Evolutionary conservation across 2,797 vertebrate genomes (phyloP), one percentile per base, ranked within the genome.

Genomic region (Echeneis naucrates): DNA sequence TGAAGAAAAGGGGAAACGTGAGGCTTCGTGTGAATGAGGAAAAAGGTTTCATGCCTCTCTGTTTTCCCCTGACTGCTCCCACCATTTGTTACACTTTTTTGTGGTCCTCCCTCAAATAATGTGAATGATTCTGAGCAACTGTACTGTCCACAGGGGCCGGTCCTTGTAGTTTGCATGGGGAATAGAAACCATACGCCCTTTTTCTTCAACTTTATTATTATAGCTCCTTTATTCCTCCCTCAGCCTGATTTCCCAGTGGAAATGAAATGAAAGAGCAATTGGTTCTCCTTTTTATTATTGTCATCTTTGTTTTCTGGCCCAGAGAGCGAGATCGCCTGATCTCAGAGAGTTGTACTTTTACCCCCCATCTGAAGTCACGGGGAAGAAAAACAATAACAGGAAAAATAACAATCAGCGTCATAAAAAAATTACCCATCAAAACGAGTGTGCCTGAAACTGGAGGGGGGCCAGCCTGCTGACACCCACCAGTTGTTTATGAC

Each of bases 121-220:
- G 81, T 83, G 75, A 50, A 83, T 89, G 90, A 93, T 93, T 91
- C 87, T 75, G 75, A 77, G 77, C 80, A 57, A 52, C 72, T 65
- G 38, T 56, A 55, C 64, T 32, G 80, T 86, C 86, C 87, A 80
- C 51, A 40, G 86, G 71, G 83, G 70, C 78, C 63, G 66, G 82
- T 85, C 77, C 79, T 80, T 75, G 80, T 87, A 89, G 86, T 90
- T 91, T 88, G 88, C 83, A 86, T 72, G 77, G 88, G 82, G 89
- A 91, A 91, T 82, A 82, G 80, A 89, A 89, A 88, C 90, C 90
- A 93, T 88, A 87, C 92, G 87, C 84, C 77, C 77, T 84, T 87
- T 90, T 92, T 89, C 91, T 92, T 94, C 93, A 93, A 95, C 88
- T 91, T 92, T 94, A 93, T 94, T 95, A 94, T 93, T 93, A 93